Evolutionary conservation across 1,140 invertebrate genomes (phyloP).

Genomic region (Daktulosphaira vitifoliae): DNA sequence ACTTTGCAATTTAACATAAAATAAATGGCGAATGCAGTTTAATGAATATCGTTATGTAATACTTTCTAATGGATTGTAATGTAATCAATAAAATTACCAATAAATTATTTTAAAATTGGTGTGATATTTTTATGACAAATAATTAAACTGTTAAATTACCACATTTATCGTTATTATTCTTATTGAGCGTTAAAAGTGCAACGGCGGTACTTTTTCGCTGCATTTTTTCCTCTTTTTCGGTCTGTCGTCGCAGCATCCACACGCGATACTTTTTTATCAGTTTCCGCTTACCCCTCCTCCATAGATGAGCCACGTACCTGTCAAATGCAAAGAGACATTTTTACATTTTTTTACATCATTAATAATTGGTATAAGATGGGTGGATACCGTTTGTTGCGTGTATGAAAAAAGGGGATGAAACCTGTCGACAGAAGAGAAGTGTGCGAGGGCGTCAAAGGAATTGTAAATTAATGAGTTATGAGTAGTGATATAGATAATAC

Average conservation of each 20-base stretch:
- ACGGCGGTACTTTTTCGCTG: conserved; percentile 39
- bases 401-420: neutral
- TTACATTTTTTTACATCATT: conserved; percentile 32
- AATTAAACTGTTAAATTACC: too few species aligned
- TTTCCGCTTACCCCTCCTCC: conserved; percentile 71
- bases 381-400: neutral
- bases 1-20: too few species aligned
- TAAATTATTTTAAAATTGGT: too few species aligned
- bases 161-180: conserved; percentile 23
- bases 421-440: neutral
- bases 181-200: conserved; percentile 17
- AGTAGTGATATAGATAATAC: neutral
- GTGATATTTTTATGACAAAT: too few species aligned
- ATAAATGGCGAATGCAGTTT: too few species aligned
- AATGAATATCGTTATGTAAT: too few species aligned
- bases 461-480: conserved; percentile 29
- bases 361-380: neutral
- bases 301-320: conserved; percentile 82
- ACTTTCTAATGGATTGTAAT: too few species aligned
- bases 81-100: too few species aligned
- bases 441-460: neutral
- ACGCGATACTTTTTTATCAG: conserved; percentile 70
- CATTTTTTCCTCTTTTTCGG: conserved; percentile 38
- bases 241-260: conserved; percentile 48
- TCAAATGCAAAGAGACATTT: conserved; percentile 35